Base-by-base conservation (phyloP, 2,888 invertebrate species). In the Ichneumoninae sp. region DNA sequence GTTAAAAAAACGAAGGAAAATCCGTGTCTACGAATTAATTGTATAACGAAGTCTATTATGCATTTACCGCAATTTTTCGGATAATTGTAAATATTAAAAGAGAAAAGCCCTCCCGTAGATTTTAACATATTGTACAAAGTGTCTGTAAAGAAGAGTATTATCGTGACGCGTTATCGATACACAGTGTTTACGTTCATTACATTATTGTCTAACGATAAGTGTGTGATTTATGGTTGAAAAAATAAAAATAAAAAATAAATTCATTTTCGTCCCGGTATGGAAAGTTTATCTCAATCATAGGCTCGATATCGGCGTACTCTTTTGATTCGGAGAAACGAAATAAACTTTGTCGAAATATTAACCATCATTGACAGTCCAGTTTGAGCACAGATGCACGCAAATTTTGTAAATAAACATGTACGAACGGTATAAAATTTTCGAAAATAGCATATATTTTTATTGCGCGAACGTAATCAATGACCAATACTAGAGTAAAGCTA, bases 401-500 rank as follows among this genome's bases (percentile, higher is more conserved):
- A 76, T 69, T 80, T 60, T 88, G 86, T 87, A 87, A 87, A 86
- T 87, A 86, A 74, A 65, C 33, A 40, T 36, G 22, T 62, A 33
- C 54, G 40, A 47, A 68, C 36, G 60, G 57, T 75, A 69, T 50
- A 36, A 44, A 77, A 74, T 76, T 71, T 47, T 70, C 26, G 50
- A 65, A 19, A 82, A 88, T 87, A 86, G 82, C 84, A 86, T 91
- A 88, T 91, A 91, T 91, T 91, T 91, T 91, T 91, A 88, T 89
- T 84, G 90, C 88, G 86, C 83, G 85, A 86, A 87, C 86, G 86
- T 79, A 81, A 88, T 85, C 84, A 80, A 87, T 84, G 88, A 88
- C 88, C 88, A 88, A 88, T 87, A 86, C 60, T 83, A 72, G 60
- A 84, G 62, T 78, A 80, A 78, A 69, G 47, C 69, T 75, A 71